Evolutionary conservation across 2,888 invertebrate genomes (phyloP), one percentile per base, ranked within the genome.

Genomic region (Entomobrya proxima): DNA sequence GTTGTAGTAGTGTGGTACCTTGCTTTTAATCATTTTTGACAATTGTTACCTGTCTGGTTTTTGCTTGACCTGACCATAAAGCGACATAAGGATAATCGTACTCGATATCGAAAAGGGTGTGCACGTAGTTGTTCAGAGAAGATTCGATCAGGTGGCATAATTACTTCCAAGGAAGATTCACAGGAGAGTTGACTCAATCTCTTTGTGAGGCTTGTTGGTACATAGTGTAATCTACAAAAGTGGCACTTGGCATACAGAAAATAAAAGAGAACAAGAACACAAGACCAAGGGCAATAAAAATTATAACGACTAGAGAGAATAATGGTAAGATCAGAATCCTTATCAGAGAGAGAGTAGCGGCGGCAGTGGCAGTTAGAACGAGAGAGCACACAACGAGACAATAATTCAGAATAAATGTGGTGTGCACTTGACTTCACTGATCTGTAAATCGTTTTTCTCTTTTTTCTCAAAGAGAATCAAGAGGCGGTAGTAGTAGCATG

Each of bases 391-490:
- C 30, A 55, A 58, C 76, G 1, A 4, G 18, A 44, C 64, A 50
- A 79, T 79, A 79, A 67, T 67, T 79, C 67, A 79, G 32, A 79
- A 7, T 79, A 32, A 79, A 79, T 67, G 67, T 79, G 79, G 79
- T 79, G 79, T 67, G 67, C 67, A 79, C 79, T 77, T 79, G 79
- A 69, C 79, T 79, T 64, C 21, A 27, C n/a, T 78, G 64, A 47
- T 64, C 78, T 67, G 79, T 55, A 76, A 76, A 76, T 40, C 50
- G 58, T 76, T 44, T 40, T 76, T 27, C 15, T 58, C 40, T 32
- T 37, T 30, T n/a, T 64, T 32, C 30, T 21, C 11, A 40, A 24
- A 11, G 35, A 61, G 35, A n/a, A n/a, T 47, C 11, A 47, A 13
- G 15, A 47, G n/a, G n/a, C 47, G n/a, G 13, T 15, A 47, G n/a